These are phyloP conservation scores for Plebejus anna DNA, from an alignment of 2,888 invertebrate genomes.

Conservation along the genomic window DNA sequence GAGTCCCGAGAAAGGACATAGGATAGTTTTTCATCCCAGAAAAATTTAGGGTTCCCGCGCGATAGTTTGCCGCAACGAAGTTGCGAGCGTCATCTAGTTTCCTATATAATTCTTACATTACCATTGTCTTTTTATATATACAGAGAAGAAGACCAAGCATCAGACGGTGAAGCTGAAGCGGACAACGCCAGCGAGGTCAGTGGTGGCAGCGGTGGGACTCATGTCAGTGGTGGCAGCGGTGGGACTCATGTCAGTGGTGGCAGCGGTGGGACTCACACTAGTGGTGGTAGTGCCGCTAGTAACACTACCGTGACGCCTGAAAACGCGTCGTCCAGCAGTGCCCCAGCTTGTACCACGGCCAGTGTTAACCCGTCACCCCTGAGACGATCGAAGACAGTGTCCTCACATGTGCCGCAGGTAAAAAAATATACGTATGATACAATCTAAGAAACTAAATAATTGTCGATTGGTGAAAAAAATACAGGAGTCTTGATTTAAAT, in stretches of 20 bases:
- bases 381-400: constrained; percentile 66
- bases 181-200: constrained; percentile 53
- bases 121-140: not conserved
- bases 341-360: constrained; percentile 49
- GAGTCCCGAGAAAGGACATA: no score
- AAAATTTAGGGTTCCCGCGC: no score
- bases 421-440: not conserved
- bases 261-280: constrained; percentile 47
- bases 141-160: constrained; percentile 37
- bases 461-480: no score
- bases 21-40: no score
- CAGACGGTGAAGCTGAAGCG: constrained; percentile 54
- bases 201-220: constrained; percentile 55
- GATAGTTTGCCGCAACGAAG: no score
- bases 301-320: constrained; percentile 66
- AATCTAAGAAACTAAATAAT: no score
- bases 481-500: no score
- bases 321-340: constrained; percentile 63
- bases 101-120: not conserved
- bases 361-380: constrained; percentile 54
- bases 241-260: constrained; percentile 44
- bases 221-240: constrained; percentile 54
- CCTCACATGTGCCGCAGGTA: constrained; percentile 53
- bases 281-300: not conserved
- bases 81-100: not conserved